Evolutionary conservation across 30 jellyfish, hydroid and myxozoan genomes (phyloP).

Genomic region (Chrysaora quinquecirrha): DNA sequence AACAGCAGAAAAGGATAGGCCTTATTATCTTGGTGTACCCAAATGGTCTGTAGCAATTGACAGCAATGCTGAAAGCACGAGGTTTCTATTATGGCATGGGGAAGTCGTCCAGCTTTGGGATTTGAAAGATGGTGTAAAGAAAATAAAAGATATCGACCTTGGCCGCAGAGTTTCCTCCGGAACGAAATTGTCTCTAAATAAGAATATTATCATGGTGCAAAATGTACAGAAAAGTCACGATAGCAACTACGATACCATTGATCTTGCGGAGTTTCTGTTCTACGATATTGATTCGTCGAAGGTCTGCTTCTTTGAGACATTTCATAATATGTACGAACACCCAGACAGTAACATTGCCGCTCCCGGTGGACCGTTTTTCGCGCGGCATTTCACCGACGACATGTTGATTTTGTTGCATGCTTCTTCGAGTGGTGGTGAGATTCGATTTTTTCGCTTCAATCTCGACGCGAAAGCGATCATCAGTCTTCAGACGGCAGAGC

Average conservation of each 20-base stretch:
- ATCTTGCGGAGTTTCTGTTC: conserved; percentile 23
- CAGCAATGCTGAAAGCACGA: conserved; percentile 22
- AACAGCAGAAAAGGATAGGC: neutral
- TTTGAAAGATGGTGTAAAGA: neutral
- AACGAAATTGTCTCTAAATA: conserved; percentile 6
- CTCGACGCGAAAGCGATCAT: conserved; percentile 24
- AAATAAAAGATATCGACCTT: conserved; percentile 26
- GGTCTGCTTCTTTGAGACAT: conserved; percentile 36
- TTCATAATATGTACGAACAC: conserved; percentile 3
- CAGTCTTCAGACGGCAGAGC: conserved; percentile 18
- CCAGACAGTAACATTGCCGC: conserved; percentile 30
- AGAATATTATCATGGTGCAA: conserved; percentile 28
- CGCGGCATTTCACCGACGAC: conserved; percentile 24
- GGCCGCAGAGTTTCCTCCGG: conserved; percentile 27
- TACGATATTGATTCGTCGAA: conserved; percentile 26
- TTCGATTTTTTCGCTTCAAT: conserved; percentile 25
- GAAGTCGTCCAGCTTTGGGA: conserved; percentile 28
- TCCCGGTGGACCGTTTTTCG: conserved; percentile 47
- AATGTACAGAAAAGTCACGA: conserved; percentile 32
- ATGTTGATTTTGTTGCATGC: conserved; percentile 23
- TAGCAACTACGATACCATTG: conserved; percentile 17
- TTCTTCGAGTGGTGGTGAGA: conserved; percentile 19
- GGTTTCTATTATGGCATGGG: conserved; percentile 39
- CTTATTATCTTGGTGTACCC: neutral
- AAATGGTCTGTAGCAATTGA: conserved; percentile 42